phyloP scores from a whole-genome alignment of 2,888 invertebrate species.

The Ligdia adustata region DNA sequence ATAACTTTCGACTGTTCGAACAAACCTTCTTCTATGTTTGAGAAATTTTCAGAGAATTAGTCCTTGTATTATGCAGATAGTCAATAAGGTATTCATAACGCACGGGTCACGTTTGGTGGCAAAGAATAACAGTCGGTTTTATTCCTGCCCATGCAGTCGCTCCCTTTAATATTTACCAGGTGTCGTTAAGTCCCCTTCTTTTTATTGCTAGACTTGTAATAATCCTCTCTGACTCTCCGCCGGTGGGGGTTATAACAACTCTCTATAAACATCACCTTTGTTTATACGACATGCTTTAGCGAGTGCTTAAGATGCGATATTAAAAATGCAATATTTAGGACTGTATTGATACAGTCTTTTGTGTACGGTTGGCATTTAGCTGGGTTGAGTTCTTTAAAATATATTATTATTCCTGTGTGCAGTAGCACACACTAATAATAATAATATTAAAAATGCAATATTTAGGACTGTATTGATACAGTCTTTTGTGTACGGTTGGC shows the following conservation, averaged over 20 bases:
- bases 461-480: slow-evolving; percentile 17
- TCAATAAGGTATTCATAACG: slow-evolving; percentile 50
- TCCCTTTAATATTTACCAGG: slow-evolving; percentile 78
- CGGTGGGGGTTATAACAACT: slow-evolving; percentile 55
- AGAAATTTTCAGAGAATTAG: slow-evolving; percentile 1
- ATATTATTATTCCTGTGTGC: too few relatives aligned
- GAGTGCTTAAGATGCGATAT: slow-evolving; percentile 35
- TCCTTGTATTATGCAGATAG: slow-evolving; percentile 20
- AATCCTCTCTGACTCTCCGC: slow-evolving; percentile 59
- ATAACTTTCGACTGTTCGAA: too few relatives aligned
- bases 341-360: slow-evolving; percentile 6
- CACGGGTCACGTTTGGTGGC: slow-evolving; percentile 54
- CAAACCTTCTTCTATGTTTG: too few relatives aligned
- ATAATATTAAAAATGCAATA: slow-evolving; percentile 29
- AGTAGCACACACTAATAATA: too few relatives aligned
- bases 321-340: slow-evolving; percentile 26
- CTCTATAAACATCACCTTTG: slow-evolving; percentile 59
- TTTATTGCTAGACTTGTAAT: slow-evolving; percentile 74
- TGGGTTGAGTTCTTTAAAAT: too few relatives aligned
- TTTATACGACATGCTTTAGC: slow-evolving; percentile 48
- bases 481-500: slow-evolving; percentile 1
- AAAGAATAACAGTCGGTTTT: slow-evolving; percentile 62
- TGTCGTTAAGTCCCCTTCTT: slow-evolving; percentile 63
- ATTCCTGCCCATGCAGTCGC: slow-evolving; percentile 56
- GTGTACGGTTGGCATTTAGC: neutral